Evolutionary conservation across 2,113 vertebrate species (phyloP), one percentile per base, ranked within the genome.

Genomic region (Pseudonaja textilis): DNA sequence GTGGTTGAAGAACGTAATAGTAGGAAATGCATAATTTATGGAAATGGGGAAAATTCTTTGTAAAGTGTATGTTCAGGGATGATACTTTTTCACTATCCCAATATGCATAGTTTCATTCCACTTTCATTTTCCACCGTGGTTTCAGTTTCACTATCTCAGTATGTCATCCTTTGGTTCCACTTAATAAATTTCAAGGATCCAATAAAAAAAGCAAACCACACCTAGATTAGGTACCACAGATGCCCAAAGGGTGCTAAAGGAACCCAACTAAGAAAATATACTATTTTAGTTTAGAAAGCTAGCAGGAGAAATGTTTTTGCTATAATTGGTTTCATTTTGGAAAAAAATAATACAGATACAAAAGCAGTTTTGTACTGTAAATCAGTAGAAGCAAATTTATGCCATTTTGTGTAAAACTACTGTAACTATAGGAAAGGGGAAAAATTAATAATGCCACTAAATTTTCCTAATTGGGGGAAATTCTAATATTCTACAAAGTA

Each of bases 401-500:
- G 18, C 22, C 34, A 81, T 22, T 39, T 81, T 81, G 74, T 81
- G 18, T 81, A 39, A 81, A 81, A 81, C n/a, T 39, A 39, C n/a
- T 20, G 2, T 39, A 89, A 89, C 81, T 91, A 88, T 52, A 87
- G 18, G 50, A 0, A 56, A 57, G 18, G n/a, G n/a, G n/a, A 29
- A 56, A 56, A n/a, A 18, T 91, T 93, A 95, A 61, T 89, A 89
- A 20, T 93, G 87, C 64, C 93, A 47, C 50, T 9, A 69, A 93
- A 74, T 81, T 42, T 26, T 95, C 34, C 22, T 81, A 92, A 42
- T 50, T 34, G 89, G 90, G 90, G 86, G 95, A 81, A 3, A 56
- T 12, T n/a, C 56, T 95, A 90, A 85, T 39, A 94, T 93, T 96
- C 57, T 95, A 92, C 88, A 85, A 26, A 50, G 10, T 29, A 25